Evolutionary conservation across 2,797 vertebrate species (phyloP).

Genomic region (Phalloptychus januarius): DNA sequence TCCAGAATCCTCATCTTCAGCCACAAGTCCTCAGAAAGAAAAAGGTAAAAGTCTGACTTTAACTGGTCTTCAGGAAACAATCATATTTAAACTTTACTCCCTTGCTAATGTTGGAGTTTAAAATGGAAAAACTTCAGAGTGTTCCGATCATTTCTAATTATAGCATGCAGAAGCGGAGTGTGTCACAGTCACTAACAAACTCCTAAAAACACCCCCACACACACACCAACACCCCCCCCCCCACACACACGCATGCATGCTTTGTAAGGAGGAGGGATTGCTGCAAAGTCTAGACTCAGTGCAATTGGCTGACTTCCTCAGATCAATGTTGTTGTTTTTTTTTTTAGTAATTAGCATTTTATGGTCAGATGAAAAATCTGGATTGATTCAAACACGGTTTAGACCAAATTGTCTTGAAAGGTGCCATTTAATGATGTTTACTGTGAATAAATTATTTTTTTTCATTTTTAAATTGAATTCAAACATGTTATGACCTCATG

Average conservation of each 20-base stretch:
- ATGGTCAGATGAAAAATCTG: background rate
- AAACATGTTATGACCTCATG: background rate
- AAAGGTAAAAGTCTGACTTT: slow-evolving; percentile 25
- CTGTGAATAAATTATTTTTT: background rate
- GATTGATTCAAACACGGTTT: background rate
- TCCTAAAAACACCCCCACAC: background rate
- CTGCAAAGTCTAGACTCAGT: background rate
- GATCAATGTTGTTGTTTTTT: background rate
- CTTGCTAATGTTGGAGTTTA: background rate
- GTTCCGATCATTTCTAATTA: background rate
- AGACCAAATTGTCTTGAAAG: background rate
- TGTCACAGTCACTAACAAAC: background rate
- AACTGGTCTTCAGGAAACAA: background rate
- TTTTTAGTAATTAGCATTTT: background rate
- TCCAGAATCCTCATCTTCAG: slow-evolving; percentile 45
- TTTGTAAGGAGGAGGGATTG: background rate
- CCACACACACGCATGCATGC: background rate
- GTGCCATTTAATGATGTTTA: background rate
- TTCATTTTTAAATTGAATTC: background rate
- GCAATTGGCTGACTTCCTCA: background rate
- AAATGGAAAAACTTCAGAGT: background rate
- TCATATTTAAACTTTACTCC: background rate
- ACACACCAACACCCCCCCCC: too few species aligned
- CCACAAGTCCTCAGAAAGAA: slow-evolving; percentile 57
- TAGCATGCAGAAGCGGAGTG: background rate